Evolutionary conservation across 2,888 invertebrate genomes (phyloP).

Genomic region (Nemoura dubitans): DNA sequence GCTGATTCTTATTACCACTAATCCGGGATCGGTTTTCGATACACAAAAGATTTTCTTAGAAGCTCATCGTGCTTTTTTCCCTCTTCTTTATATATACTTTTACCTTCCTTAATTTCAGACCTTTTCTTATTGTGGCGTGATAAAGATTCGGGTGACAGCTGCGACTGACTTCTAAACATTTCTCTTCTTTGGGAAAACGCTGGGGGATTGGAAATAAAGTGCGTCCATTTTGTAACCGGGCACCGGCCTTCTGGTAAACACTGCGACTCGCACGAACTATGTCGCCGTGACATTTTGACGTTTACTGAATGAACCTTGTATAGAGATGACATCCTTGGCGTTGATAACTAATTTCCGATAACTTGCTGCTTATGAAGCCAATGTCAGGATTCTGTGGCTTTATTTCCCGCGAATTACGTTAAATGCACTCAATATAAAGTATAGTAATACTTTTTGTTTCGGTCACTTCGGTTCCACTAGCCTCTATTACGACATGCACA

Average conservation of each 20-base stretch:
- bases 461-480: no score
- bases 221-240: not conserved
- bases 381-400: no score
- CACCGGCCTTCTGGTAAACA: no score
- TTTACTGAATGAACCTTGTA: no score
- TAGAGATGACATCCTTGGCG: not conserved
- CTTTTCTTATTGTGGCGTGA: conserved; percentile 3
- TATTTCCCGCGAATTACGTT: no score
- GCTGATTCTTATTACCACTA: conserved; percentile 39
- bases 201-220: not conserved
- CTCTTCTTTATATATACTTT: not conserved
- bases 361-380: not conserved
- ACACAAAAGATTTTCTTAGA: conserved; percentile 29
- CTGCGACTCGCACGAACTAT: not conserved
- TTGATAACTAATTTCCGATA: not conserved
- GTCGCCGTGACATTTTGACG: not conserved
- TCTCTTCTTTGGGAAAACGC: not conserved
- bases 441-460: no score
- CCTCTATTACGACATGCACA: no score
- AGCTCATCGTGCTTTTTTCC: not conserved
- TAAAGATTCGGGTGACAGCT: conserved; percentile 12
- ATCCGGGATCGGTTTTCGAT: conserved; percentile 34
- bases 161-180: not conserved
- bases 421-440: no score
- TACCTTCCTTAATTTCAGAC: conserved; percentile 1